Base-by-base conservation (phyloP, 2,888 invertebrate genomes). In the Ptilodon capucinus region DNA sequence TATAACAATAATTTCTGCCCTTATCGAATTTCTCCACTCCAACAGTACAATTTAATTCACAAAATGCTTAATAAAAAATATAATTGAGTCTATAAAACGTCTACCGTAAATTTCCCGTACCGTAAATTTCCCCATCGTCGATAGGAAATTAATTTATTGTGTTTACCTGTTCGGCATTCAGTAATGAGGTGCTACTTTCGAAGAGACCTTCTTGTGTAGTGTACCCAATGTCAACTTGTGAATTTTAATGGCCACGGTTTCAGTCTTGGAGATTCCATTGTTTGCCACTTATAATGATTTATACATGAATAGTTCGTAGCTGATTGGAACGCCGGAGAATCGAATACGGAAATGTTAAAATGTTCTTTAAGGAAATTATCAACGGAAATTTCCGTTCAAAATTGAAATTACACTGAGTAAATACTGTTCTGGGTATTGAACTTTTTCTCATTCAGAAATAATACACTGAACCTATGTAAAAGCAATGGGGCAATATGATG, bases 181-280 rank as follows among this genome's bases (percentile, higher is more conserved):
- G 61, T 71, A 64, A 56, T 45, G 25, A 46, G 34, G 43, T 38
- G 47, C 43, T 47, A 54, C 36, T 47, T 42, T 54, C 44, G 42
- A 42, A 60, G 11, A 4, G 11, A 4, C 11, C 7, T 7, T 17
- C 11, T 16, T 19, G 30, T 42, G 35, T n/a, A n/a, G 25, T 28
- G n/a, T 25, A 7, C 25, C 25, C 25, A 7, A 28, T 34, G 41
- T 43, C 48, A 58, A 60, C 60, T 61, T 62, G 51, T 64, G 69
- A 74, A 76, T 75, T 66, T 76, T 67, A 69, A 72, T 70, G 54
- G 25, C 34, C 39, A 28, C 11, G 25, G 2, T 4, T n/a, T 28
- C 28, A n/a, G 23, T 23, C 23, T 23, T 23, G 6, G 7, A 23
- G 8, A n/a, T 7, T 28, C 7, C 28, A n/a, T 28, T 28, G 11